phyloP scores from a whole-genome alignment of 2,113 vertebrate species.

The Climacteris rufus region DNA sequence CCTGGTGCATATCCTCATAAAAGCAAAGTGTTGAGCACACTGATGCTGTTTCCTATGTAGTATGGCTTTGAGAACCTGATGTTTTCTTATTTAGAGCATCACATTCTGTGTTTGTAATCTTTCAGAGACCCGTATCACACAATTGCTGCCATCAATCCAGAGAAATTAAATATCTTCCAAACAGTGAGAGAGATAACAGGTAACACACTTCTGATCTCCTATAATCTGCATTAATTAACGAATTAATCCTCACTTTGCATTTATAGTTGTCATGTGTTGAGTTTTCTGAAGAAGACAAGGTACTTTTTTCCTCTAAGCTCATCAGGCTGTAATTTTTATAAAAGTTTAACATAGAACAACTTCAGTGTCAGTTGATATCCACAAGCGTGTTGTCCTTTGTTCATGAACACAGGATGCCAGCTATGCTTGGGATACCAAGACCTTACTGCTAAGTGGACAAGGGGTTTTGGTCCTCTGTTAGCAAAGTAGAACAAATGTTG shows the following conservation, averaged over 20 bases:
- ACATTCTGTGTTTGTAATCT: slow-evolving; percentile 1
- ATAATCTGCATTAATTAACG: background rate
- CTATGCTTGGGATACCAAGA: background rate
- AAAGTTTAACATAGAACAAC: background rate
- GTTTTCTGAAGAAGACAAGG: background rate
- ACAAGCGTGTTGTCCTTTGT: background rate
- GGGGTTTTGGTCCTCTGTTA: background rate
- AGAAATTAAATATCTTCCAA: slow-evolving; percentile 90
- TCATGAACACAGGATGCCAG: background rate
- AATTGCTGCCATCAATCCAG: slow-evolving; percentile 90
- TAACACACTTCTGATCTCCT: slow-evolving; percentile 49
- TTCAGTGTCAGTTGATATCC: background rate
- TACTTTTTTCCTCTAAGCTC: background rate
- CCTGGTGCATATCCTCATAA: background rate
- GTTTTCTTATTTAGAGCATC: background rate
- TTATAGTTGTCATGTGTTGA: background rate
- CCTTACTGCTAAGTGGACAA: background rate
- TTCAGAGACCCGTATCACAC: slow-evolving; percentile 93
- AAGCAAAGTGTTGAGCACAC: background rate
- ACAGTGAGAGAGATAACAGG: slow-evolving; percentile 97
- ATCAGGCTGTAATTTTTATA: fast-evolving
- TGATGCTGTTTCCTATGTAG: background rate
- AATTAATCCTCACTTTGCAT: background rate
- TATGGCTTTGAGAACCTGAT: background rate
- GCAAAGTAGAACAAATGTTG: background rate